Evolutionary conservation across 1,140 invertebrate genomes (phyloP).

Genomic region (Megalonaias nervosa): DNA sequence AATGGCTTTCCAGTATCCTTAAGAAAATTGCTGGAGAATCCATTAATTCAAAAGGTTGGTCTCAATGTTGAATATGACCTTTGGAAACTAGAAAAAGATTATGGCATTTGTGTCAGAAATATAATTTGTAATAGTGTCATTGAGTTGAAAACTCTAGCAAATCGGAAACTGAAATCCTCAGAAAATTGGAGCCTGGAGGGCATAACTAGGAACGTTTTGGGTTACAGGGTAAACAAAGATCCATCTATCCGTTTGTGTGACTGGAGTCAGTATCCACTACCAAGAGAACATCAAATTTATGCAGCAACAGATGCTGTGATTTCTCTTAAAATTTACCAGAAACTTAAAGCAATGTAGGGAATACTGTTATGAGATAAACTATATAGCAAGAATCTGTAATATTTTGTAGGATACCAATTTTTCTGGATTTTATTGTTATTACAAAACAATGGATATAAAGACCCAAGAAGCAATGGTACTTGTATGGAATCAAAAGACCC

Average conservation of each 20-base stretch:
- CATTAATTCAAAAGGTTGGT: conserved; percentile 41
- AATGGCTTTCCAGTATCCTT: conserved; percentile 34
- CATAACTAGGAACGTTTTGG: conserved; percentile 38
- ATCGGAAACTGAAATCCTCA: conserved; percentile 32
- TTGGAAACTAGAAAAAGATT: conserved; percentile 51
- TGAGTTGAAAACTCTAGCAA: conserved; percentile 40
- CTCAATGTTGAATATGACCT: conserved; percentile 43
- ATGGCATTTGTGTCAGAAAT: conserved; percentile 34
- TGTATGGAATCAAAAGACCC: too few relatives aligned
- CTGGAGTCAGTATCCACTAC: conserved; percentile 45
- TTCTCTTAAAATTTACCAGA: conserved; percentile 35
- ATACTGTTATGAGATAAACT: background rate
- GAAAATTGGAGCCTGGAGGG: conserved; percentile 55
- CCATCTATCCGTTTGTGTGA: conserved; percentile 40
- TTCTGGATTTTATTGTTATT: too few relatives aligned
- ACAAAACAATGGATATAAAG: too few relatives aligned
- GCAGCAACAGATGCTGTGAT: conserved; percentile 53
- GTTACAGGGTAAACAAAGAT: conserved; percentile 42
- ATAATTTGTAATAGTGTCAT: conserved; percentile 41
- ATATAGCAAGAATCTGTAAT: background rate
- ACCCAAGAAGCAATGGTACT: too few relatives aligned
- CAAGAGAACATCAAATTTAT: conserved; percentile 40
- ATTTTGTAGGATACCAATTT: too few relatives aligned
- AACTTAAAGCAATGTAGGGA: conserved; percentile 13
- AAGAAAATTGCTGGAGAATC: conserved; percentile 36